phyloP scores from a whole-genome alignment of 2,888 invertebrate genomes.

The Cryptus viduatorius region DNA sequence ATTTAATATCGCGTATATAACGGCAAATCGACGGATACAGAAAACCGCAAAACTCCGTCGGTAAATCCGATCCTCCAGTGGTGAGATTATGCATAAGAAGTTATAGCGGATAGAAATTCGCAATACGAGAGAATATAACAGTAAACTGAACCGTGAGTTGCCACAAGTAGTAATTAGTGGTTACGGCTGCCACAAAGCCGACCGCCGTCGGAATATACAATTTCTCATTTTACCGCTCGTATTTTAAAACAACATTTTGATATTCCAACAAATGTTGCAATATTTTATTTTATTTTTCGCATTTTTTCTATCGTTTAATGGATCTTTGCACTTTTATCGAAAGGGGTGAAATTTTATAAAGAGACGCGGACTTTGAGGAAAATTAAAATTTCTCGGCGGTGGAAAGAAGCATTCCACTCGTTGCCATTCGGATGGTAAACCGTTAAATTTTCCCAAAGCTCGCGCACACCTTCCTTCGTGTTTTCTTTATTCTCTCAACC shows the following conservation, averaged over 20 bases:
- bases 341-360: not conserved
- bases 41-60: not conserved
- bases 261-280: not conserved
- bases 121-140: not conserved
- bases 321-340: not conserved
- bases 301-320: not conserved
- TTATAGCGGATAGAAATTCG: not conserved
- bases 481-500: conserved; percentile 33
- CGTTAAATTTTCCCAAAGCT: conserved; percentile 44
- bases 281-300: not conserved
- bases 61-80: not conserved
- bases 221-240: not conserved
- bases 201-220: not conserved
- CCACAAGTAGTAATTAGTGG: conserved; percentile 19
- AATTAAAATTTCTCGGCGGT: not conserved
- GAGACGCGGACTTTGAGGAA: not conserved
- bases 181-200: not conserved
- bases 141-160: not conserved
- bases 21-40: not conserved
- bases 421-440: conserved; percentile 7
- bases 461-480: conserved; percentile 24
- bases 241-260: not conserved
- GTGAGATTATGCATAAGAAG: not conserved
- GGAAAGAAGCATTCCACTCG: conserved; percentile 16
- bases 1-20: not conserved